Percentiles rank a stretch among this genome's conserved stretches.
Conservation (phyloP, 1,140 invertebrate genomes). For the Lepidurus couesii region DNA sequence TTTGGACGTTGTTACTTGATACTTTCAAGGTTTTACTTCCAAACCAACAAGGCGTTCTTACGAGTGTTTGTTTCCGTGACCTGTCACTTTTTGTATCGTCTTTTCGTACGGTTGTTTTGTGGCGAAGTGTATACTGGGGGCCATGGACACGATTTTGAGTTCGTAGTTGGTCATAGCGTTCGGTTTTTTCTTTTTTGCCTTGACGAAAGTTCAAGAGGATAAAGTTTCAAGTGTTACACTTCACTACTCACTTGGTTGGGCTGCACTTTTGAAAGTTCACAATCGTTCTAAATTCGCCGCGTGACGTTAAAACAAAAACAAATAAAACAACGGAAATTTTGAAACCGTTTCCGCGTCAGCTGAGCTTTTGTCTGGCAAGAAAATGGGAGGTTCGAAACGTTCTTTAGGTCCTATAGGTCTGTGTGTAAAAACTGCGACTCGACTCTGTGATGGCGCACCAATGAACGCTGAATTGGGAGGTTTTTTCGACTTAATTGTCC, state of each 20-base stretch:
- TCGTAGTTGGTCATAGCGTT: background rate
- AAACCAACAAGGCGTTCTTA: too few relatives aligned
- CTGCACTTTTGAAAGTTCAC: slow-evolving; percentile 7
- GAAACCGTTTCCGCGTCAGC: background rate
- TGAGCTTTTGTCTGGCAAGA: slow-evolving; percentile 15
- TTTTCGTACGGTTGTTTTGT: too few relatives aligned
- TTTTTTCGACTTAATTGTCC: background rate
- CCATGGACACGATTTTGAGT: background rate
- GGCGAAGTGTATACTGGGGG: too few relatives aligned
- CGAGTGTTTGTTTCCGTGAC: too few relatives aligned
- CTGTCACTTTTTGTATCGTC: too few relatives aligned
- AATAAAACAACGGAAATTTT: background rate
- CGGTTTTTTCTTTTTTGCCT: background rate
- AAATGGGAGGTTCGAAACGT: background rate
- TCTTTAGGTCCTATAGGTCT: background rate
- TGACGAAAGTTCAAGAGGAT: background rate
- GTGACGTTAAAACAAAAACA: background rate
- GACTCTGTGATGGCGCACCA: background rate
- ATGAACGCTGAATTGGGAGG: background rate
- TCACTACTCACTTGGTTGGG: background rate
- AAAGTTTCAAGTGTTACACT: slow-evolving; percentile 2
- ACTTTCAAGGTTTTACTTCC: too few relatives aligned
- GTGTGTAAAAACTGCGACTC: background rate
- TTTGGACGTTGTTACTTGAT: too few relatives aligned
- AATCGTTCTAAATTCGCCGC: background rate